Conservation (phyloP, 2,888 invertebrate genomes). For the Euplagia quadripunctaria region DNA sequence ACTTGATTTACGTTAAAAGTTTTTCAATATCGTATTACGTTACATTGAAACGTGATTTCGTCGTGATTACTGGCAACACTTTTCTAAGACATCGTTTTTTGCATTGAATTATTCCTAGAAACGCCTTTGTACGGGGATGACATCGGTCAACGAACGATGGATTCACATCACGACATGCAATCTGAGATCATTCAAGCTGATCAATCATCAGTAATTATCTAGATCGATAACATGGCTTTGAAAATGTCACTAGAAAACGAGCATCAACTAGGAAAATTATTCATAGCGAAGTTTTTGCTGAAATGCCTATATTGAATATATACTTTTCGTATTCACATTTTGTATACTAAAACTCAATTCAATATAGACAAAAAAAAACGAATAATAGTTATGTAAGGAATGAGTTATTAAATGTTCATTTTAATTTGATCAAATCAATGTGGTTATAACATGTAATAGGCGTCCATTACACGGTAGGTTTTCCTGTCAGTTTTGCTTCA, state of each 20-base stretch:
- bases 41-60: slow-evolving; percentile 12
- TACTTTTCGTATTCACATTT: background rate
- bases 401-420: background rate
- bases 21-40: slow-evolving; percentile 8
- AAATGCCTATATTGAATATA: background rate
- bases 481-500: no score
- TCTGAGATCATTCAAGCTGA: slow-evolving; percentile 57
- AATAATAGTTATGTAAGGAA: background rate
- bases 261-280: background rate
- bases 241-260: background rate
- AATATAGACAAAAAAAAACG: background rate
- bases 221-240: background rate
- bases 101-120: slow-evolving; percentile 44
- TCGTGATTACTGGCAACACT: background rate
- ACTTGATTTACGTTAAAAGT: background rate
- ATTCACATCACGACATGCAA: slow-evolving; percentile 62
- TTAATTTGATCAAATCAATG: background rate
- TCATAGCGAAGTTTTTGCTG: background rate
- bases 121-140: slow-evolving; percentile 53
- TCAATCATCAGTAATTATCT: slow-evolving; percentile 39
- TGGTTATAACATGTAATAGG: background rate
- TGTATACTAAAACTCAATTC: background rate
- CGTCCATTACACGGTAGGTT: no score
- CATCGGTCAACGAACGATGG: slow-evolving; percentile 59
- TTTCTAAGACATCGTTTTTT: slow-evolving; percentile 11